Evolutionary conservation across 2,113 vertebrate genomes (phyloP), one percentile per base, ranked within the genome.

Genomic region (Silurus meridionalis): DNA sequence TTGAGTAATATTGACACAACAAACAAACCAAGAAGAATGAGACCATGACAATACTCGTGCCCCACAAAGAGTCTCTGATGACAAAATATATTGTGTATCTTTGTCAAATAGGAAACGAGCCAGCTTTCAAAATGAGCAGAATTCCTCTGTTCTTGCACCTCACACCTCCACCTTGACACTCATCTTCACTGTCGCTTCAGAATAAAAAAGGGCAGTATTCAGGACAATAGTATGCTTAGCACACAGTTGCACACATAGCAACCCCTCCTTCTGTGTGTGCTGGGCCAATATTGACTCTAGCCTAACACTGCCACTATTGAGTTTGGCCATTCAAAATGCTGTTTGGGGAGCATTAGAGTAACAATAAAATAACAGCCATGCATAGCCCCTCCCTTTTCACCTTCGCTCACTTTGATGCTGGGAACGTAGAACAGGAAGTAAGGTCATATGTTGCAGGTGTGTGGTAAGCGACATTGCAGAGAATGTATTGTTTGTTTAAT

Each of bases 261-360:
- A 95, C 97, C 95, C 95, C 93, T 93, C 93, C 92, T 88, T 66
- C 89, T 88, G 0, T 97, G 96, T 98, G 96, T 97, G 95, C 96
- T 97, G 91, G 92, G 95, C 95, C 92, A 98, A 98, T 98, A 98
- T 98, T 98, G 95, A 97, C 97, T 95, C 92, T 94, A 91, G 95
- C 94, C 95, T 93, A 93, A 95, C 96, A 94, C 93, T 93, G 96
- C 94, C 93, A 94, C 95, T 96, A 95, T 95, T 95, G 96, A 97
- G 96, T 94, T 92, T 88, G 93, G 94, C 94, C 94, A 93, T 95
- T 96, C 96, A 96, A 95, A 90, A 91, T 90, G 91, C 94, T 97
- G 95, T 96, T 96, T 94, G 94, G 95, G 93, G 91, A 96, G 94
- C 92, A 91, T 95, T 96, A 96, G 95, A 95, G 96, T 94, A 95